phyloP scores from a whole-genome alignment of 2,888 invertebrate species.

The Acronicta leporina region DNA sequence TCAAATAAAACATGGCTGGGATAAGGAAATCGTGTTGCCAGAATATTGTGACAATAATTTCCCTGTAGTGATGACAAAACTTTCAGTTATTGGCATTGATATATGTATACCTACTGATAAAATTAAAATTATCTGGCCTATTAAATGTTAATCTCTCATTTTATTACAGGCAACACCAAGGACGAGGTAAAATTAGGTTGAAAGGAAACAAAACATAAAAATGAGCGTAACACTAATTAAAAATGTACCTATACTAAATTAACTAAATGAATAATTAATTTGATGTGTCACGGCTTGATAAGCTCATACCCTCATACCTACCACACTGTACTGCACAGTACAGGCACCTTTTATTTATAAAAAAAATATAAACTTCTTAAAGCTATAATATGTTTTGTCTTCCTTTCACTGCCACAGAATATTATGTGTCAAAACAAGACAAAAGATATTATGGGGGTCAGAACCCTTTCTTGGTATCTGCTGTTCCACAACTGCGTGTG shows the following conservation, averaged over 20 bases:
- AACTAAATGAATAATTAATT: constrained; percentile 47
- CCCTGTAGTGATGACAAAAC: not conserved
- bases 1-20: constrained; percentile 21
- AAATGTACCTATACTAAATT: constrained; percentile 31
- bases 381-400: too few relatives aligned
- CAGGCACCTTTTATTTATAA: too few relatives aligned
- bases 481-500: too few relatives aligned
- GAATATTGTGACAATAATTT: not conserved
- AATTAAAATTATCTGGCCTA: not conserved
- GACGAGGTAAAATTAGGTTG: constrained; percentile 39
- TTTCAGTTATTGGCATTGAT: not conserved
- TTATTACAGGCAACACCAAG: constrained; percentile 35
- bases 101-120: too few relatives aligned
- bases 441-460: too few relatives aligned
- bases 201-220: constrained; percentile 50
- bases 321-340: constrained; percentile 7
- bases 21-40: constrained; percentile 22
- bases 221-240: constrained; percentile 46
- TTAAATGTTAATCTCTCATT: constrained; percentile 4
- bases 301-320: constrained; percentile 14
- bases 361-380: too few relatives aligned
- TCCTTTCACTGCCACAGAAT: too few relatives aligned
- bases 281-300: constrained; percentile 33
- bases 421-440: too few relatives aligned
- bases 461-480: too few relatives aligned